These are phyloP conservation scores for Troides oblongomaculatus DNA, from an alignment of 2,888 invertebrate genomes.

Conservation along the genomic window DNA sequence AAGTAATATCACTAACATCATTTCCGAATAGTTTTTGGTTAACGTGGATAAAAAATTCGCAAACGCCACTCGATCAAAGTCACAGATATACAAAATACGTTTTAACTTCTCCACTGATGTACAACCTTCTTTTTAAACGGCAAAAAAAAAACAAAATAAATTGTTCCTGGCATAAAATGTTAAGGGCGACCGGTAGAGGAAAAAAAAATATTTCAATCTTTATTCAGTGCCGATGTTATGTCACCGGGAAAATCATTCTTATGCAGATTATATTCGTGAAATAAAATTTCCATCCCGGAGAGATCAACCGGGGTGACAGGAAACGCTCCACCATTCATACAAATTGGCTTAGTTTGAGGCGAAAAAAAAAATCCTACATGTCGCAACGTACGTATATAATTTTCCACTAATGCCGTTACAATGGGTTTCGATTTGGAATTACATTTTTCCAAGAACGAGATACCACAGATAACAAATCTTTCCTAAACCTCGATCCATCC, in stretches of 20 bases:
- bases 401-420: conserved; percentile 23
- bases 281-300: conserved; percentile 29
- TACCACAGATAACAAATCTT: conserved; percentile 12
- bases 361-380: conserved; percentile 22
- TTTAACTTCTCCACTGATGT: neutral
- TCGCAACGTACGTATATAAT: conserved; percentile 17
- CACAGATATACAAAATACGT: neutral
- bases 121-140: neutral
- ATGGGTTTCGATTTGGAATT: conserved; percentile 19
- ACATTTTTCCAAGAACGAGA: conserved; percentile 7
- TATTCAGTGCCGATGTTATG: conserved; percentile 29
- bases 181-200: neutral
- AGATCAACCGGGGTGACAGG: conserved; percentile 30
- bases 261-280: conserved; percentile 30
- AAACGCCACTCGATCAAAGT: neutral
- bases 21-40: neutral
- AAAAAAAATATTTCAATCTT: conserved; percentile 24
- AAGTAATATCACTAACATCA: neutral
- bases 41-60: neutral
- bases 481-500: neutral
- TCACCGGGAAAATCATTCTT: conserved; percentile 30
- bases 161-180: conserved; percentile 17
- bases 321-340: conserved; percentile 30
- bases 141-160: conserved; percentile 6
- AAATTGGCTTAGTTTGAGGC: conserved; percentile 31